Percentiles rank a stretch among this genome's conserved stretches.
phyloP scores from a whole-genome alignment of 2,888 invertebrate species.

The Prenolepis imparis region DNA sequence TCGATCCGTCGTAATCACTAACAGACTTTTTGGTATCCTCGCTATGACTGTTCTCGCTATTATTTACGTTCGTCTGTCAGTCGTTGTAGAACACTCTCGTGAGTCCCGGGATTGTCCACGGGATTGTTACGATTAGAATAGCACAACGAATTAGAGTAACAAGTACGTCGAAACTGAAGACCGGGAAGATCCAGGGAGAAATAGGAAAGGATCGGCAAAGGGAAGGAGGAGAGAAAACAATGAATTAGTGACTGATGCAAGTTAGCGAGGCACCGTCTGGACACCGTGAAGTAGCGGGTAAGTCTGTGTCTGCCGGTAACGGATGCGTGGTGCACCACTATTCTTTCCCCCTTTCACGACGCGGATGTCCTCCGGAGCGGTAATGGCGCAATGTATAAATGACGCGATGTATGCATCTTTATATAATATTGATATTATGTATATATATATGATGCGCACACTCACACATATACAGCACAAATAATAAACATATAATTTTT shows the following conservation, averaged over 20 bases:
- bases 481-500: too few relatives aligned
- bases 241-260: background rate
- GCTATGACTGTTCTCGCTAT: background rate
- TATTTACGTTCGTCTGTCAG: background rate
- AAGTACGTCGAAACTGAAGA: background rate
- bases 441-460: too few relatives aligned
- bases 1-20: background rate
- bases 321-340: background rate
- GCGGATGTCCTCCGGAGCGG: conserved; percentile 32
- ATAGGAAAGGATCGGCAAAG: background rate
- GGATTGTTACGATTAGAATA: too few relatives aligned
- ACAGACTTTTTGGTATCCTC: background rate
- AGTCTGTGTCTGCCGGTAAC: background rate
- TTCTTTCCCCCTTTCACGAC: conserved; percentile 25
- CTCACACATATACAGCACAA: too few relatives aligned
- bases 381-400: background rate
- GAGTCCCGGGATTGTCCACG: background rate
- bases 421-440: too few relatives aligned
- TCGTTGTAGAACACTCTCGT: background rate
- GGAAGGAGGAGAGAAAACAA: background rate
- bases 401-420: background rate
- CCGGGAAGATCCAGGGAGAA: background rate
- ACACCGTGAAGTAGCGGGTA: conserved; percentile 8
- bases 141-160: too few relatives aligned
- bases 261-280: conserved; percentile 23